phyloP scores from a whole-genome alignment of 1,140 invertebrate species.

The Drosophila melanogaster region DNA sequence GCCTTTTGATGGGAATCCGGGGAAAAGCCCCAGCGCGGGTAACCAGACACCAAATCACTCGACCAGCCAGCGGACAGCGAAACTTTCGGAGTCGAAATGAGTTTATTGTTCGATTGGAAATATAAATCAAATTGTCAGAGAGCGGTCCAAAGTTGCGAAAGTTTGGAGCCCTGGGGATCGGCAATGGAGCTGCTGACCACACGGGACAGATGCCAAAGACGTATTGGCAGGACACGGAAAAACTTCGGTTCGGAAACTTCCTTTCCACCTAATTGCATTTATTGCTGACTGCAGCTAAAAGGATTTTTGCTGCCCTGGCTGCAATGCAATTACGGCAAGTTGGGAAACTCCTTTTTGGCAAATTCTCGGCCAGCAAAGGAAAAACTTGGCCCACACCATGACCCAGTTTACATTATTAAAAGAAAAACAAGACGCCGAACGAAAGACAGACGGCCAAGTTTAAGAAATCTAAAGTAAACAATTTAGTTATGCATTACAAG shows the following conservation, averaged over 20 bases:
- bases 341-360: conserved; percentile 33
- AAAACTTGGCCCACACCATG: conserved; percentile 57
- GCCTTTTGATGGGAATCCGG: conserved; percentile 18
- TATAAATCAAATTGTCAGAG: conserved; percentile 62
- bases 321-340: conserved; percentile 62
- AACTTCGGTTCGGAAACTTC: conserved; percentile 29
- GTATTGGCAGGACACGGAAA: conserved; percentile 4
- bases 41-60: conserved; percentile 53
- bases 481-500: conserved; percentile 7
- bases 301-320: conserved; percentile 34
- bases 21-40: conserved; percentile 21
- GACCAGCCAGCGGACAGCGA: conserved; percentile 21
- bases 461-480: conserved; percentile 40
- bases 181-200: conserved; percentile 22
- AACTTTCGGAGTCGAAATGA: conserved; percentile 51
- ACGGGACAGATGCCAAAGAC: conserved; percentile 20
- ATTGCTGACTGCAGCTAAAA: conserved; percentile 48
- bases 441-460: conserved; percentile 18
- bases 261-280: conserved; percentile 65
- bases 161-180: conserved; percentile 20
- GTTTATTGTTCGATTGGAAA: conserved; percentile 67
- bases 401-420: conserved; percentile 49
- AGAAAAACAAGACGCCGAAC: conserved; percentile 1
- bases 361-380: conserved; percentile 15
- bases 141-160: conserved; percentile 43